Evolutionary conservation across 2,888 invertebrate species (phyloP).

Genomic region (Hermodice carunculata): DNA sequence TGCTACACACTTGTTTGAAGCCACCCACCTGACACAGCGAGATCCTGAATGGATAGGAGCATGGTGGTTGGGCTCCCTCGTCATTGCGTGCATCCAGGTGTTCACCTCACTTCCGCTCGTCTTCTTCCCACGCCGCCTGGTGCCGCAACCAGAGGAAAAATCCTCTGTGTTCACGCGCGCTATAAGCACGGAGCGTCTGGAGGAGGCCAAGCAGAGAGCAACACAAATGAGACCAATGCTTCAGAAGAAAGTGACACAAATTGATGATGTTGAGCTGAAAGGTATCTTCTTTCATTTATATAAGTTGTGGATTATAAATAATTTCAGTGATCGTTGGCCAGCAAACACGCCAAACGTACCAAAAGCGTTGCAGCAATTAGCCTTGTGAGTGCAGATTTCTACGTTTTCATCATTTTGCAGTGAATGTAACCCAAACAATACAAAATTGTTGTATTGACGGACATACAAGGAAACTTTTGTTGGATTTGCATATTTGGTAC

Average conservation of each 20-base stretch:
- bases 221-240: constrained; percentile 18
- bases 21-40: background rate
- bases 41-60: constrained; percentile 18
- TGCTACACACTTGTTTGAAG: background rate
- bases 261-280: too few relatives aligned
- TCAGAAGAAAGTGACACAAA: background rate
- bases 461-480: too few relatives aligned
- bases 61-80: constrained; percentile 12
- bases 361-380: too few relatives aligned
- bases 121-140: constrained; percentile 17
- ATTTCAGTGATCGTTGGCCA: too few relatives aligned
- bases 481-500: too few relatives aligned
- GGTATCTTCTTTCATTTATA: too few relatives aligned
- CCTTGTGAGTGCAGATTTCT: too few relatives aligned
- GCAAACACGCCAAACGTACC: too few relatives aligned
- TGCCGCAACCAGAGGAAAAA: background rate
- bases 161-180: background rate
- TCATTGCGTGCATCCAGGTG: background rate
- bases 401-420: too few relatives aligned
- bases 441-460: too few relatives aligned
- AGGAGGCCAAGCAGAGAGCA: background rate
- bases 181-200: background rate
- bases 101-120: background rate
- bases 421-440: too few relatives aligned
- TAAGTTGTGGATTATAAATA: too few relatives aligned